Evolutionary conservation across 2,888 invertebrate genomes (phyloP).

Genomic region (Brachyptera risi): DNA sequence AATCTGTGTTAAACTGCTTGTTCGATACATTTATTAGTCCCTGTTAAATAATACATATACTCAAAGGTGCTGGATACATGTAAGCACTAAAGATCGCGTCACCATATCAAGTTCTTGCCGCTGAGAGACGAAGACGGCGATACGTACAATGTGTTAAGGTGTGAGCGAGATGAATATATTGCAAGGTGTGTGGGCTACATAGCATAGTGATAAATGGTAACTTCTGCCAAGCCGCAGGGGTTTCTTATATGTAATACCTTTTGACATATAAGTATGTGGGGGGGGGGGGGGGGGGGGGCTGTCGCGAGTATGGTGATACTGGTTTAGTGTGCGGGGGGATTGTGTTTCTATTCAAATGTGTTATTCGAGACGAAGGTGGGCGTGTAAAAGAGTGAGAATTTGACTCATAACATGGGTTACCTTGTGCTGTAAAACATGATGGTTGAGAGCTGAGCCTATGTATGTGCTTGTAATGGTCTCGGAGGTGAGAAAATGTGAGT

Average conservation of each 20-base stretch:
- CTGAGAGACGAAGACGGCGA: neutral
- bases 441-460: too few relatives aligned
- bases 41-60: conserved; percentile 16
- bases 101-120: neutral
- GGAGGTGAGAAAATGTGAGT: too few relatives aligned
- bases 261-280: conserved; percentile 23
- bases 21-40: conserved; percentile 6
- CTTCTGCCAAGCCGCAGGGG: conserved; percentile 26
- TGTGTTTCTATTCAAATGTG: conserved; percentile 5
- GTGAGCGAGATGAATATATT: neutral
- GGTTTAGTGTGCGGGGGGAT: neutral
- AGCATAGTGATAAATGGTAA: conserved; percentile 26
- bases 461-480: too few relatives aligned
- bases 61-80: conserved; percentile 7
- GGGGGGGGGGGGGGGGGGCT: neutral
- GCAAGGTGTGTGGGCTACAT: conserved; percentile 23
- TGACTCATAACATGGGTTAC: too few relatives aligned
- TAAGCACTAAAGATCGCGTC: conserved; percentile 15
- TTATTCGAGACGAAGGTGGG: neutral
- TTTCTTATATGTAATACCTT: conserved; percentile 26
- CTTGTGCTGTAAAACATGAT: too few relatives aligned
- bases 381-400: neutral
- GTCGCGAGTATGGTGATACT: neutral
- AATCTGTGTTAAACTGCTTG: conserved; percentile 16
- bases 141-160: neutral